Base-by-base conservation (phyloP, 2,113 vertebrate genomes). In the Trogon melanurus region DNA sequence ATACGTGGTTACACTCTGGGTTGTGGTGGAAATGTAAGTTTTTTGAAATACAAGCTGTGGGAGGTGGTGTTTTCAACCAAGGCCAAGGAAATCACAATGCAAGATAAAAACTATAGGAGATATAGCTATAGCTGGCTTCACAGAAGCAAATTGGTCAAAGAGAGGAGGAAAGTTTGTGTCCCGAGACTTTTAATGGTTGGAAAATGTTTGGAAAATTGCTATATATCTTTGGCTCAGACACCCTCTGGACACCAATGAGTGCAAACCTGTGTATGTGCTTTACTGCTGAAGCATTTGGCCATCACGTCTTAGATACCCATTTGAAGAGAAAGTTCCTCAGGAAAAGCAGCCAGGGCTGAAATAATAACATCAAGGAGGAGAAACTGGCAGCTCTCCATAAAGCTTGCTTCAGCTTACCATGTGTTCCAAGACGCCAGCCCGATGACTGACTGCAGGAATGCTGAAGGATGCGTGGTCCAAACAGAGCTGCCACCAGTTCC, bases 241-340 rank as follows among this genome's bases (percentile, higher is more conserved):
- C 20, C 23, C 4, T 45, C 22, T 58, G 16, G 45, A 50, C 53
- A 58, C 6, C 36, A n/a, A 9, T 23, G 22, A 23, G 18, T 13
- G 19, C 2, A 3, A 65, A 74, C 12, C 10, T 54, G 3, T 18
- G 2, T 41, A 16, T 23, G n/a, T 60, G 29, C 25, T 36, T 88
- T 61, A 67, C 14, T 45, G 15, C 30, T 70, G 32, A 75, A 51
- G 32, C 6, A 12, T 75, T 88, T 4, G 3, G 9, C 58, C 69
- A 61, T 79, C 54, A 16, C 3, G 0, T 36, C 58, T 86, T 54
- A 64, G 29, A 34, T 27, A 81, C 26, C 36, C 32, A 27, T 86
- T 66, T 72, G 75, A 86, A 92, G 54, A 53, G 78, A 85, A 92
- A 71, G 85, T 70, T 96, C 81, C 84, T 67, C n/a, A 70, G 66